These are phyloP conservation scores for Crioceris asparagi DNA, from an alignment of 2,888 invertebrate genomes.

Conservation along the genomic window DNA sequence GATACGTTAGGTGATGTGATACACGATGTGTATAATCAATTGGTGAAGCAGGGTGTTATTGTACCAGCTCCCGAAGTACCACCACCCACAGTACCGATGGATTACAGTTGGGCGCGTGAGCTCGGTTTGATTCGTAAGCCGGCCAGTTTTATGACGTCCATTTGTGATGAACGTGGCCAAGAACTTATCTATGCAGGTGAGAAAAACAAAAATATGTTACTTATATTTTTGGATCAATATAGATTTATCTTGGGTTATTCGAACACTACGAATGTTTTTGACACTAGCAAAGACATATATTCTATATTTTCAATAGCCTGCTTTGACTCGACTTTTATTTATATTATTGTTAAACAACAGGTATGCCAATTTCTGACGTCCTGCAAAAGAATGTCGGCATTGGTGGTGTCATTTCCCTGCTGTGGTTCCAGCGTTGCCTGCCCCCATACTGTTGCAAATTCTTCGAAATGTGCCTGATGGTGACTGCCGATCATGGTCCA, in stretches of 20 bases:
- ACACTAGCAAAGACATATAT: neutral
- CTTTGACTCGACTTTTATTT: neutral
- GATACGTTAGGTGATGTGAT: constrained; percentile 78
- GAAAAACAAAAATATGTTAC: constrained; percentile 17
- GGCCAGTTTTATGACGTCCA: constrained; percentile 98
- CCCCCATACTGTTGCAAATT: constrained; percentile 93
- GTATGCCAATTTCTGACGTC: constrained; percentile 72
- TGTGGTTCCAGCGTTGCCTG: constrained; percentile 97
- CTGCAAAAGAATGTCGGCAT: constrained; percentile 92
- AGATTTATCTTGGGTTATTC: neutral
- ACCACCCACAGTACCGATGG: constrained; percentile 99
- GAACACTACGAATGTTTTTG: neutral
- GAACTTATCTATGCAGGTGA: constrained; percentile 95
- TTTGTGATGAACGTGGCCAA: constrained; percentile 97
- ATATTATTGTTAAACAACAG: constrained; percentile 39
- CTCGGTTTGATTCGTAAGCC: constrained; percentile 96
- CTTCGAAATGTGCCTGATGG: constrained; percentile 97
- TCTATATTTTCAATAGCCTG: constrained; percentile 1
- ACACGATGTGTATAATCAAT: constrained; percentile 57
- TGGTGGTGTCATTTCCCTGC: constrained; percentile 90
- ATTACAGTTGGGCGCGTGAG: constrained; percentile 97
- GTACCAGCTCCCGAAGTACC: constrained; percentile 84
- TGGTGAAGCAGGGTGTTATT: constrained; percentile 75
- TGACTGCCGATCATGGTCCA: constrained; percentile 97
- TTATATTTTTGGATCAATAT: neutral